These are phyloP conservation scores for Pheosia tremula DNA, from an alignment of 2,888 invertebrate genomes.

Conservation along the genomic window DNA sequence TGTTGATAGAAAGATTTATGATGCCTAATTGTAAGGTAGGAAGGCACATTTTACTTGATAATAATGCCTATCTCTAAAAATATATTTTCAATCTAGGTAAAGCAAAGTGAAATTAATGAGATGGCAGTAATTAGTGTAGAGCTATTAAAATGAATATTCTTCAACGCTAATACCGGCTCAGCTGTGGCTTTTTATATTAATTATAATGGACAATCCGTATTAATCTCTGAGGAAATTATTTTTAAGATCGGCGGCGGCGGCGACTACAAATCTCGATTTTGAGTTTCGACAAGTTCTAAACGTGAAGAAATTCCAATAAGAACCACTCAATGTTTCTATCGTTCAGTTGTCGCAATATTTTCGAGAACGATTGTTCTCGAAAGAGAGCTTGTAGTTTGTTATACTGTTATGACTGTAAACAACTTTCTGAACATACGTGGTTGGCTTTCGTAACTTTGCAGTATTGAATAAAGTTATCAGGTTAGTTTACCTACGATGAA, in stretches of 20 bases:
- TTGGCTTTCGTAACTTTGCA: slow-evolving; percentile 13
- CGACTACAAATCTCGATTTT: slow-evolving; percentile 13
- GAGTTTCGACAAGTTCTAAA: slow-evolving; percentile 18
- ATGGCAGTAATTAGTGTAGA: slow-evolving; percentile 19
- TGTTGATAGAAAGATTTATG: no score
- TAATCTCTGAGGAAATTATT: not conserved
- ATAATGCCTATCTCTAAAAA: not conserved
- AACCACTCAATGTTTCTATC: not conserved
- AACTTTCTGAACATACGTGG: slow-evolving; percentile 11
- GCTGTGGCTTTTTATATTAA: slow-evolving; percentile 10
- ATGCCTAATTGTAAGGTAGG: not conserved
- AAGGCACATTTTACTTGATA: not conserved
- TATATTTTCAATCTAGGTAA: not conserved
- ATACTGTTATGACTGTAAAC: slow-evolving; percentile 19
- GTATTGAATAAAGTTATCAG: not conserved
- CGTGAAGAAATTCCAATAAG: slow-evolving; percentile 9
- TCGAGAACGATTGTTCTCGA: slow-evolving; percentile 8
- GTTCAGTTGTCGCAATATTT: slow-evolving; percentile 12
- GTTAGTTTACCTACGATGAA: no score
- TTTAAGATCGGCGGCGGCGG: not conserved
- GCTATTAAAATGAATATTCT: slow-evolving; percentile 11
- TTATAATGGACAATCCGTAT: not conserved
- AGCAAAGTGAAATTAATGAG: slow-evolving; percentile 19
- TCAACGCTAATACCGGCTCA: slow-evolving; percentile 13
- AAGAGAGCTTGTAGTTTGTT: slow-evolving; percentile 6